These are phyloP conservation scores for Zhuqinia jingwanae DNA, from an alignment of 2,888 invertebrate species.

Conservation along the genomic window DNA sequence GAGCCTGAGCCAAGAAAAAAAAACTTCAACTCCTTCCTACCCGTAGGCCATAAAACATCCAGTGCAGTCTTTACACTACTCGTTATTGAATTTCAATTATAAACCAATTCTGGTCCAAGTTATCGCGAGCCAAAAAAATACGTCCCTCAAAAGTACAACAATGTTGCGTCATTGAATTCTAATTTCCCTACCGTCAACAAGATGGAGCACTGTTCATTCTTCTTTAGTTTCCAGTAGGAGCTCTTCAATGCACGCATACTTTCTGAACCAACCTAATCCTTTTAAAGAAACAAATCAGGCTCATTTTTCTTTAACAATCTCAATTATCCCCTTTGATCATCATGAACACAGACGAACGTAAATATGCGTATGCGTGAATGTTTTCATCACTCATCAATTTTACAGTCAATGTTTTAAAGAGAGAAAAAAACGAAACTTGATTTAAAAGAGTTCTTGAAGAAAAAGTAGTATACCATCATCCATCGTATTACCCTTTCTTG, in stretches of 20 bases:
- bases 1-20: slow-evolving; percentile 26
- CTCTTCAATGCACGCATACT: background rate
- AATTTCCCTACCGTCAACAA: background rate
- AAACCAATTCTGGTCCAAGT: background rate
- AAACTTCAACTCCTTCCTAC: slow-evolving; percentile 1
- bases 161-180: slow-evolving; percentile 16
- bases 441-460: no score
- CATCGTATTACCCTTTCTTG: background rate
- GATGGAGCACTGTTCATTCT: slow-evolving; percentile 7
- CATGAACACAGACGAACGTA: no score
- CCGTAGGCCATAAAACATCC: slow-evolving; percentile 13
- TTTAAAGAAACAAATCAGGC: background rate
- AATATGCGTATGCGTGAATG: no score
- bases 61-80: background rate
- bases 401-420: no score
- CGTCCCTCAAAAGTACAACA: background rate
- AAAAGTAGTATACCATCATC: background rate
- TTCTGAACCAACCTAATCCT: background rate
- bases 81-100: slow-evolving; percentile 39
- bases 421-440: no score
- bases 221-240: background rate
- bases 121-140: slow-evolving; percentile 15
- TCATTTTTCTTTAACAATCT: background rate
- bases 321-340: background rate
- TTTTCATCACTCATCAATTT: no score